phyloP scores from a whole-genome alignment of 2,797 vertebrate species.

The Gymnothorax reevesii region DNA sequence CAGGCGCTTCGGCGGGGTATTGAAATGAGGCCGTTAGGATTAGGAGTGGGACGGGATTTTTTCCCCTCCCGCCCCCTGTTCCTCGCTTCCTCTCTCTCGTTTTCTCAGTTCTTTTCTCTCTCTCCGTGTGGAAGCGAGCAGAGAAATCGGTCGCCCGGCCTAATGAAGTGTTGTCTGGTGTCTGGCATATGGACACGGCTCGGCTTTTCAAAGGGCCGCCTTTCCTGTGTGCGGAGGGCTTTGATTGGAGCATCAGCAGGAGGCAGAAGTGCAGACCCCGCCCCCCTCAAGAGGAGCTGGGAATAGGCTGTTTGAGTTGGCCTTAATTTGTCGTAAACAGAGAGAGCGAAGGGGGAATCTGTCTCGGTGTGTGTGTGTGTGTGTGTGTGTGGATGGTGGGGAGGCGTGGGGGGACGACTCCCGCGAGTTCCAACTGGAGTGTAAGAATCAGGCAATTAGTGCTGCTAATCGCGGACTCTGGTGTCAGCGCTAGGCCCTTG shows the following conservation, averaged over 20 bases:
- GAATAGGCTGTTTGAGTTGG: conserved; percentile 75
- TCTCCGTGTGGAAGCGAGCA: conserved; percentile 44
- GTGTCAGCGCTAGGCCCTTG: conserved; percentile 81
- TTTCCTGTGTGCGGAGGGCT: conserved; percentile 71
- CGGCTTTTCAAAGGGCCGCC: conserved; percentile 74
- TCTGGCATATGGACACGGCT: conserved; percentile 74
- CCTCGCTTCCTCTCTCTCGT: conserved; percentile 30
- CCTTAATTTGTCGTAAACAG: conserved; percentile 78
- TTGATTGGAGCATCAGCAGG: conserved; percentile 76
- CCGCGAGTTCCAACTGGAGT: conserved; percentile 73
- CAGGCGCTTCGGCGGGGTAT: conserved; percentile 83
- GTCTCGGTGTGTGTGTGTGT: conserved; percentile 23
- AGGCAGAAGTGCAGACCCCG: conserved; percentile 48
- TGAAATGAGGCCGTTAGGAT: conserved; percentile 93
- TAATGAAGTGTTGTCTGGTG: conserved; percentile 84
- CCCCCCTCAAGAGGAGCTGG: conserved; percentile 65
- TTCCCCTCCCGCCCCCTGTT: conserved; percentile 36
- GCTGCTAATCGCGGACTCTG: conserved; percentile 80
- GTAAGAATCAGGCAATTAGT: conserved; percentile 90
- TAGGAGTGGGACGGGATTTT: conserved; percentile 75
- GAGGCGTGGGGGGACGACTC: conserved; percentile 39
- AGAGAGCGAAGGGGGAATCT: conserved; percentile 58
- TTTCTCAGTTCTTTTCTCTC: neutral
- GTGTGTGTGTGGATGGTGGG: neutral
- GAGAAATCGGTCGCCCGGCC: conserved; percentile 50